Evolutionary conservation across 2,113 vertebrate genomes (phyloP).

Genomic region (Etheostoma cragini): DNA sequence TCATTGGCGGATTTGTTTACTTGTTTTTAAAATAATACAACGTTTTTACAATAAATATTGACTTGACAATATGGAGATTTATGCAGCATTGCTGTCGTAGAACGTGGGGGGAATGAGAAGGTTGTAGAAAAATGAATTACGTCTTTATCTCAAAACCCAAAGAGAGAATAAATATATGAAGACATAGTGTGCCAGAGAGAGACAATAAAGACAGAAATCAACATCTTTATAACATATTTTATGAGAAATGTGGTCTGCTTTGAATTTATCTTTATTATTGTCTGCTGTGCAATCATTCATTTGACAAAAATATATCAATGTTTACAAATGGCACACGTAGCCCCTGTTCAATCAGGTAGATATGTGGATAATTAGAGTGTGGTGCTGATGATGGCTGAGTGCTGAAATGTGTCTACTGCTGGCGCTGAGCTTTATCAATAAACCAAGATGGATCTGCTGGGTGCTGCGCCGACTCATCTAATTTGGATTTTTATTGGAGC

Average conservation of each 20-base stretch:
- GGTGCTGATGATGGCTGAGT: conserved; percentile 25
- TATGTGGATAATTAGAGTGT: conserved; percentile 42
- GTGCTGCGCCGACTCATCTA: conserved; percentile 20
- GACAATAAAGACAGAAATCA: not conserved
- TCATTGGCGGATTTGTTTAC: not conserved
- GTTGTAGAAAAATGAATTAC: not conserved
- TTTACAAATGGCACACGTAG: conserved; percentile 30
- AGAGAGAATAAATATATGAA: not conserved
- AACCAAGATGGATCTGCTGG: conserved; percentile 46
- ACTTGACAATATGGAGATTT: not conserved
- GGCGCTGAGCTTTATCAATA: conserved; percentile 51
- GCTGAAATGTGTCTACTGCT: conserved; percentile 47
- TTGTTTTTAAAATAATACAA: not conserved
- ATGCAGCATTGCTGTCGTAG: not conserved
- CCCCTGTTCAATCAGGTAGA: conserved; percentile 38
- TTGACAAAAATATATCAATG: conserved; percentile 8
- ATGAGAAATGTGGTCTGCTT: not conserved
- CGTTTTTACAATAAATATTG: not conserved
- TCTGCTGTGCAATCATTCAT: conserved; percentile 22
- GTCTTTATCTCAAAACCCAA: conserved; percentile 1
- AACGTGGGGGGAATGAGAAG: not conserved
- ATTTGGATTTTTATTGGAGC: conserved; percentile 54
- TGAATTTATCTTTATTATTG: not conserved
- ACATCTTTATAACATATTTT: not conserved
- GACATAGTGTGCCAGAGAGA: not conserved